Evolutionary conservation across 53 echinoderm and acorn worm species (phyloP).

Genomic region (Luidia sarsii): DNA sequence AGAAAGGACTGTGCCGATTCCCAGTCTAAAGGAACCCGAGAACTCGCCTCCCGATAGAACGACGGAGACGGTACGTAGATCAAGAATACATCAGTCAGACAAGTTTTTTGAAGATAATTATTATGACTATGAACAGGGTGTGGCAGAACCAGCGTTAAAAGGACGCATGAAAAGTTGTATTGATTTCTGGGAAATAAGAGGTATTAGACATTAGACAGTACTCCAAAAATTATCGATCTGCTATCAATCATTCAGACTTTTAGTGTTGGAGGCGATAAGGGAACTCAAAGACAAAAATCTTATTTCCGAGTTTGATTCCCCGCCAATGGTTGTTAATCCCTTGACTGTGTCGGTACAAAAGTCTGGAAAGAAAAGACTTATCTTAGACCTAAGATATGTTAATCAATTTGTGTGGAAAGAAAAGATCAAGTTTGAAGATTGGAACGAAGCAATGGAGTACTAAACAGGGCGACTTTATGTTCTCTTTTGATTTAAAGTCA

Average conservation of each 20-base stretch:
- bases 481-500: constrained; percentile 43
- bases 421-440: constrained; percentile 50
- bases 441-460: constrained; percentile 13
- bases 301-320: neutral
- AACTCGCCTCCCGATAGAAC: neutral
- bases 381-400: constrained; percentile 43
- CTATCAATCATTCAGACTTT: neutral
- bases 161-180: constrained; percentile 1
- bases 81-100: too few species aligned
- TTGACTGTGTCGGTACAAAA: constrained; percentile 40
- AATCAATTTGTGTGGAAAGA: constrained; percentile 43
- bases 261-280: neutral
- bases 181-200: neutral
- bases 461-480: constrained; percentile 27
- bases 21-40: neutral
- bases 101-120: neutral
- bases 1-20: neutral
- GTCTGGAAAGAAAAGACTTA: constrained; percentile 42
- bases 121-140: constrained; percentile 9
- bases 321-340: constrained; percentile 36
- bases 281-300: constrained; percentile 3
- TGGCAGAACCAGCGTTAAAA: neutral
- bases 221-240: constrained; percentile 19
- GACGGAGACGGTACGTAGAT: neutral
- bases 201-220: neutral